Base-by-base conservation (phyloP, 2,888 invertebrate genomes). In the Nebria salina region DNA sequence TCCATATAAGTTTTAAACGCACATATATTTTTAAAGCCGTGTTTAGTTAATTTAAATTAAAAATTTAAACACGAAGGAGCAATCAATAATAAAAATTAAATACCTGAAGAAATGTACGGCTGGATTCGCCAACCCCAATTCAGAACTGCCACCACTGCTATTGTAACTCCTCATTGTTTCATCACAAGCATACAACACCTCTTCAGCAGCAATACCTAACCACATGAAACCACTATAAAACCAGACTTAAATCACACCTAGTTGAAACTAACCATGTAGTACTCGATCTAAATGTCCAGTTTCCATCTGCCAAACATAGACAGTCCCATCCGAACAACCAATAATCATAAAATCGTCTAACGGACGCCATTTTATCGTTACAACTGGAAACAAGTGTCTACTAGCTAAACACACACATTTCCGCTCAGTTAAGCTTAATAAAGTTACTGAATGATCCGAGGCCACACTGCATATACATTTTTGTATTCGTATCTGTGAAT, bases 261-360 rank as follows among this genome's bases (percentile, higher is more conserved):
- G 4, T 34, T 34, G 34, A 77, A 74, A 26, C 66, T 72, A 82
- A 92, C 95, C 98, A 88, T 98, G 97, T 0, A 98, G 90, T 9
- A 99, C 98, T 75, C 99, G 92, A 88, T 99, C 99, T 85, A 99
- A 90, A 87, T 98, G 98, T 0, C 98, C 98, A 1, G 99, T 99
- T 90, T 99, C 99, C 98, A 99, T 99, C 91, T 99, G 99, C 99
- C 99, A 99, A 0, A 99, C 98, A 89, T 98, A 98, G 1, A 99
- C 98, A 0, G 98, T 97, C 1, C 98, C 98, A 89, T 99, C 99
- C 7, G 97, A 96, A 88, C 98, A 98, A 0, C 97, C 97, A 20
- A 99, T 97, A 84, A 98, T 95, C 92, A 99, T 95, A 87, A 98
- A 99, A 89, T 99, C 99, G 87, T 99, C 99, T 1, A 97, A 91